Evolutionary conservation across 1,140 invertebrate genomes (phyloP).

Genomic region (Tigriopus japonicus): DNA sequence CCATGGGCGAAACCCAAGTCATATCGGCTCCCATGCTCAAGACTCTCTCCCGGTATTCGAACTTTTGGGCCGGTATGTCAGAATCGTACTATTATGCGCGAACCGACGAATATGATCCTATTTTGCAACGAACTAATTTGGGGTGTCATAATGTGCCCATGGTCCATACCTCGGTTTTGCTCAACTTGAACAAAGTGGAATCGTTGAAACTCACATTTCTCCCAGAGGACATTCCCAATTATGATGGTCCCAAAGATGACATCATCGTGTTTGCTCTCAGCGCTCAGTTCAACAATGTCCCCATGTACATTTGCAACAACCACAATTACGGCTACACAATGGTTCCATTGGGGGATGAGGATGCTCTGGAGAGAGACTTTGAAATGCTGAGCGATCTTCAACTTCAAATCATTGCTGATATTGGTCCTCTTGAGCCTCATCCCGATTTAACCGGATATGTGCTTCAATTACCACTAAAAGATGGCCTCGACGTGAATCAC

Average conservation of each 20-base stretch:
- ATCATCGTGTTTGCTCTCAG: constrained; percentile 81
- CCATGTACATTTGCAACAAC: constrained; percentile 60
- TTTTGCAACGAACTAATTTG: constrained; percentile 44
- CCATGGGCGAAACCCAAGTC: constrained; percentile 35
- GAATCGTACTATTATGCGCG: constrained; percentile 67
- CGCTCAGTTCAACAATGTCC: constrained; percentile 50
- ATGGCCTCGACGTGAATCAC: constrained; percentile 37
- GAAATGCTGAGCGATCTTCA: constrained; percentile 58
- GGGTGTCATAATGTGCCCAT: constrained; percentile 75
- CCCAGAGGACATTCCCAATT: constrained; percentile 37
- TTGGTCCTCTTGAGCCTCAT: constrained; percentile 33
- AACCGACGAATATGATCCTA: constrained; percentile 65
- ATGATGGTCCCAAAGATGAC: constrained; percentile 66
- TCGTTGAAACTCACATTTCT: constrained; percentile 56
- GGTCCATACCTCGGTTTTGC: constrained; percentile 70
- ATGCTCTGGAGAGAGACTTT: constrained; percentile 40
- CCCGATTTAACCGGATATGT: constrained; percentile 40
- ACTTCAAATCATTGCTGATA: constrained; percentile 40
- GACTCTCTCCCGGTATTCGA: constrained; percentile 72
- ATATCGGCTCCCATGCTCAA: constrained; percentile 63
- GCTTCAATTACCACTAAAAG: constrained; percentile 37
- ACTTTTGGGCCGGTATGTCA: constrained; percentile 89
- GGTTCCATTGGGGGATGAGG: constrained; percentile 50
- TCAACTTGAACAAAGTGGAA: constrained; percentile 43
- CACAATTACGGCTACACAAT: constrained; percentile 59